Conservation (phyloP, 2,888 invertebrate genomes). For the Drosophila nigricruria region DNA sequence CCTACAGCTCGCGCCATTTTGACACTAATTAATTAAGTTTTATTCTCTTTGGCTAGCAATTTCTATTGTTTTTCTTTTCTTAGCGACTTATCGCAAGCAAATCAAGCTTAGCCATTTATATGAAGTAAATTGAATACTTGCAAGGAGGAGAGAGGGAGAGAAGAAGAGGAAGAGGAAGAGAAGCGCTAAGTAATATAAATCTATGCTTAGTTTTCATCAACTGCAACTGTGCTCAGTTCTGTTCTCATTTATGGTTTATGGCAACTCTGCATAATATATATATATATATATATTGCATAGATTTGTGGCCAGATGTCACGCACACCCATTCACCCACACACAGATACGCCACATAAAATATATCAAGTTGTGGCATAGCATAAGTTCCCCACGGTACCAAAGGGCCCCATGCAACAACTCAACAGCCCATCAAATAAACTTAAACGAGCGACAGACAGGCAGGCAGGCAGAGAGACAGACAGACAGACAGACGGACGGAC, state of each 20-base stretch:
- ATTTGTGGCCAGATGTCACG: slow-evolving; percentile 60
- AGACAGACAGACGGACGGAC: slow-evolving; percentile 3
- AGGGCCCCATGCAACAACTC: slow-evolving; percentile 35
- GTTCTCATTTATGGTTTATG: slow-evolving; percentile 42
- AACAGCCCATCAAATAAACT: slow-evolving; percentile 63
- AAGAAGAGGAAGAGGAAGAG: too few species aligned
- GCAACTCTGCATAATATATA: slow-evolving; percentile 23
- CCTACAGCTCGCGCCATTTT: slow-evolving; percentile 59
- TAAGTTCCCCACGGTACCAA: slow-evolving; percentile 48
- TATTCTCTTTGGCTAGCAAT: slow-evolving; percentile 29
- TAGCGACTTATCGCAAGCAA: slow-evolving; percentile 42
- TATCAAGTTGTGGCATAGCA: slow-evolving; percentile 54
- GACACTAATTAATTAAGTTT: slow-evolving; percentile 79
- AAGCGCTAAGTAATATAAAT: slow-evolving; percentile 11
- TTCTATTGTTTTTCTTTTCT: slow-evolving; percentile 19
- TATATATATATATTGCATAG: slow-evolving; percentile 45
- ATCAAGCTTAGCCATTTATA: slow-evolving; percentile 49
- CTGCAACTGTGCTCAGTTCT: neutral
- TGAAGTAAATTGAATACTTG: slow-evolving; percentile 16
- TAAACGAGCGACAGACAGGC: slow-evolving; percentile 10
- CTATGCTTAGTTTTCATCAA: neutral
- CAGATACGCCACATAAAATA: slow-evolving; percentile 55
- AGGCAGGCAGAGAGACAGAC: slow-evolving; percentile 2
- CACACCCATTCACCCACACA: slow-evolving; percentile 28
- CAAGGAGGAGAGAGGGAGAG: neutral